Evolutionary conservation across 2,113 vertebrate genomes (phyloP), one percentile per base, ranked within the genome.

Genomic region (Isichthys henryi): DNA sequence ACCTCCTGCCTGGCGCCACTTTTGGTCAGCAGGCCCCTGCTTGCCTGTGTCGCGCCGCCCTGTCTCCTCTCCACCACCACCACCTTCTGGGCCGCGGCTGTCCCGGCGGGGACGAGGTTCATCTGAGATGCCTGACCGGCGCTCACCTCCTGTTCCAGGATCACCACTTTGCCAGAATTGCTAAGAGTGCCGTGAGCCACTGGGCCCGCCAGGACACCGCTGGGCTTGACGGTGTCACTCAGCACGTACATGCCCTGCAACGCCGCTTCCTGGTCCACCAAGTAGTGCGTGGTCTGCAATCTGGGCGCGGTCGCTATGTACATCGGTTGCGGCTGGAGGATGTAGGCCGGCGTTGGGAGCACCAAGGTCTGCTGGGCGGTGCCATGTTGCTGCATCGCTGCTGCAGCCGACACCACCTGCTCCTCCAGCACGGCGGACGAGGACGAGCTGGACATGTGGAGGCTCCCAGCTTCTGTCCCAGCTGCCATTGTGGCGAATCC

Each of bases 131-230:
- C 86, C 88, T 45, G 89, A 91, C 92, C n/a, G 35, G 74, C 35
- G 1, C 35, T 19, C 74, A 8, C 6, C 27, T 92, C 91, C 58
- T 91, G 92, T n/a, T 95, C 94, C 35, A 95, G 92, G n/a, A 96
- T 74, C 0, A 96, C 82, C 88, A 95, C 2, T 3, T 94, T 94
- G 87, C 95, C 87, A 7, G 50, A 31, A 9, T 23, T 48, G 56
- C 50, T 56, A 74, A 88, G 27, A 23, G 86, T 87, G 43, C 86
- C 50, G 94, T 91, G 93, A 90, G 92, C 90, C 39, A 92, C 95
- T 92, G 93, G 93, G 56, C 93, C 96, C n/a, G 96, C 94, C 90
- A 96, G 93, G 43, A 97, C 88, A 0, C 96, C 96, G 90, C 96
- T 94, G 77, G 95, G 91, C 53, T 92, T 70, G n/a, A 91, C 85